phyloP scores from a whole-genome alignment of 53 echinoderm and acorn worm species.

The Glandiceps talaboti region DNA sequence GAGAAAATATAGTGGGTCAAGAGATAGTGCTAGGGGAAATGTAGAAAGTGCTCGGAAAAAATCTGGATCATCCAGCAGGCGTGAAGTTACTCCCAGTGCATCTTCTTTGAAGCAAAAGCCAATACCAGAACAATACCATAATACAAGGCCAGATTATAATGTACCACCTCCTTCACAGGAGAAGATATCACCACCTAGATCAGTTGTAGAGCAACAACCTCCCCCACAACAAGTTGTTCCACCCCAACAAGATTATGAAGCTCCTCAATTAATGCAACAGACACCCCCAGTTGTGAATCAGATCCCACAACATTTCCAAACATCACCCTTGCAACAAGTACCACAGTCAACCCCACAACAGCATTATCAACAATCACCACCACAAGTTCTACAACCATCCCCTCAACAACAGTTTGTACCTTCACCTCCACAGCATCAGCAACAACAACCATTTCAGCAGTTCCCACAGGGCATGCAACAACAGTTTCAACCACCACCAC shows the following conservation, averaged over 20 bases:
- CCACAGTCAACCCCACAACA: conserved; percentile 6
- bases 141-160: too few relatives aligned
- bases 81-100: not conserved
- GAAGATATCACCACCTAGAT: too few relatives aligned
- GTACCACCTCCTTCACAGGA: too few relatives aligned
- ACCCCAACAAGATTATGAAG: too few relatives aligned
- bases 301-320: conserved; percentile 11
- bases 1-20: not conserved
- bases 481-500: conserved; percentile 1
- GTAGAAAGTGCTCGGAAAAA: not conserved
- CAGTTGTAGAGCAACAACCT: too few relatives aligned
- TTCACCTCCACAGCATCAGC: conserved; percentile 11
- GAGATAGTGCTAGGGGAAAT: too few relatives aligned
- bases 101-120: too few relatives aligned
- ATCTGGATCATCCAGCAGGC: not conserved
- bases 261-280: not conserved
- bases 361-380: not conserved
- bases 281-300: conserved; percentile 14
- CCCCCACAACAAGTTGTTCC: too few relatives aligned
- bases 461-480: conserved; percentile 5
- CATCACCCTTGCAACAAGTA: not conserved
- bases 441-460: conserved; percentile 8
- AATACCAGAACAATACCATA: too few relatives aligned
- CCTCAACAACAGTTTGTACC: too few relatives aligned
- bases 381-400: conserved; percentile 1